Evolutionary conservation across 2,113 vertebrate genomes (phyloP), one percentile per base, ranked within the genome.

Genomic region (Bufo gargarizans): DNA sequence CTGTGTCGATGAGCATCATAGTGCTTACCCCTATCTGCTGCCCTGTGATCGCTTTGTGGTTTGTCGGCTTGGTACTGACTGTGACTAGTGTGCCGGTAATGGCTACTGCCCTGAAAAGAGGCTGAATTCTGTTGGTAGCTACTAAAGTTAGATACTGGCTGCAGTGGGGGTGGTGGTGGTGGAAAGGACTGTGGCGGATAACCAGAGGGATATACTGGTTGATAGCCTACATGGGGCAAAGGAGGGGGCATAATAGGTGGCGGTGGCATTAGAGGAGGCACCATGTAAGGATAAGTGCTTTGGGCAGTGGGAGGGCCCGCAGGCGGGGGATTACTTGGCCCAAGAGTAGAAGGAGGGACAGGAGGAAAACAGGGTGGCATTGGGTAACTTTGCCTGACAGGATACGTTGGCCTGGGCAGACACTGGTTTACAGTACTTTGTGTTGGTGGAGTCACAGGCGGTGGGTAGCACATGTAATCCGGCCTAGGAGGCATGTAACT

Each of bases 311-410:
- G 91, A 0, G 92, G 69, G 45, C 95, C 95, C 0, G 94, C 90
- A 13, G 94, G 77, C 0, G 95, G 88, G 13, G 95, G 83, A 6
- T 91, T 96, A 14, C 72, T 76, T 69, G 87, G 59, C 10, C 71
- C 82, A 22, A 84, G 47, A 55, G 82, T 71, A 55, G 91, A 90
- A 0, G 91, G 96, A 0, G 97, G 97, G 2, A 97, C 95, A 90
- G 94, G 97, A 3, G 97, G 97, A 6, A 97, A 99, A 89, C 95
- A 97, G 0, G 97, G 98, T 0, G 97, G 96, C 2, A 98, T 96
- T 0, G 97, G 95, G 80, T 97, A 99, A 61, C 95, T 96, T 74
- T 96, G 97, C 4, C 96, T 93, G 65, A 96, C 90, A 1, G 96
- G 92, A 90, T 96, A 98, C 0, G 97, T 96, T 0, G 97, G 96